Conservation (phyloP, 2,797 vertebrate genomes). For the Melanotaenia boesemani region DNA sequence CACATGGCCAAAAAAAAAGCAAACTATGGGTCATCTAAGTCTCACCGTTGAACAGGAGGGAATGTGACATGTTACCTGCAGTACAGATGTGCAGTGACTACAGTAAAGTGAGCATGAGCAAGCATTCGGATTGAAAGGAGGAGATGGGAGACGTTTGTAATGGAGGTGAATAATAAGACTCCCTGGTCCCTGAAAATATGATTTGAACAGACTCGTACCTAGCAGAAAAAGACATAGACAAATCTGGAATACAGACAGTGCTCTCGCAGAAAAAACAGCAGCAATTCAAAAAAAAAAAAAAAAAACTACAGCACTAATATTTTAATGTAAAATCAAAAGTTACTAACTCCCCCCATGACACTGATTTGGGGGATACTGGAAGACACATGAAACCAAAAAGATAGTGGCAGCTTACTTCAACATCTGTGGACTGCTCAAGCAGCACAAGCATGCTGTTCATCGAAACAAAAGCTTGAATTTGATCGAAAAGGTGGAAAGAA, state of each 20-base stretch:
- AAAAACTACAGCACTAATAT: conserved; percentile 54
- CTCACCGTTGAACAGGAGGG: conserved; percentile 44
- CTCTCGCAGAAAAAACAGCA: conserved; percentile 71
- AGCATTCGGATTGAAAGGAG: conserved; percentile 44
- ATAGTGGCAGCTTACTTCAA: conserved; percentile 12
- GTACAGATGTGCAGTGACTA: conserved; percentile 47
- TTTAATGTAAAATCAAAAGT: conserved; percentile 53
- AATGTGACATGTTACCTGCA: conserved; percentile 44
- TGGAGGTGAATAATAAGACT: conserved; percentile 15
- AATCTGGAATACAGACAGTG: conserved; percentile 65
- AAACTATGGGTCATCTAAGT: conserved; percentile 25
- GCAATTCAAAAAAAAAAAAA: conserved; percentile 52
- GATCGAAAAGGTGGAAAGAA: conserved; percentile 71
- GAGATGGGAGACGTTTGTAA: conserved; percentile 39
- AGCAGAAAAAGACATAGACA: conserved; percentile 45
- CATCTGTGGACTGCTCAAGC: conserved; percentile 77
- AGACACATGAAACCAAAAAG: conserved; percentile 59
- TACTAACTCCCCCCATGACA: conserved; percentile 25
- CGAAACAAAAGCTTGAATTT: conserved; percentile 77
- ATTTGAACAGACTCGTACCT: conserved; percentile 46
- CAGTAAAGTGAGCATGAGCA: conserved; percentile 39
- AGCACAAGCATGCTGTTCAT: conserved; percentile 79
- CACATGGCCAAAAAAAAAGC: conserved; percentile 11
- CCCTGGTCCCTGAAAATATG: conserved; percentile 58
- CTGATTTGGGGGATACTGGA: conserved; percentile 43